phyloP scores from a whole-genome alignment of 2,797 vertebrate genomes.

The Pantherophis alleghaniensis region DNA sequence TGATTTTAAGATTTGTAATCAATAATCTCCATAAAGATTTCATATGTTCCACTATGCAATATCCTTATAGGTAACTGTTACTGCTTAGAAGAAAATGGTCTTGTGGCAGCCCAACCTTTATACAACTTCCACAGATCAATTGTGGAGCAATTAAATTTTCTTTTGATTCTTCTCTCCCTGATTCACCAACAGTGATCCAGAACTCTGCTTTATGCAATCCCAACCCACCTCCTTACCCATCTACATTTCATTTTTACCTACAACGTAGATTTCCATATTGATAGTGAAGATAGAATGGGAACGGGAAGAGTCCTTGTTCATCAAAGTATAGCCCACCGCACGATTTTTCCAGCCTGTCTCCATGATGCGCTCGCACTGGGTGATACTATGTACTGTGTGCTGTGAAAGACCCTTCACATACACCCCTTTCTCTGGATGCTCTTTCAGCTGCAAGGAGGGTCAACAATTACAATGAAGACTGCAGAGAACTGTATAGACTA shows the following conservation, averaged over 20 bases:
- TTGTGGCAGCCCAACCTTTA: background rate
- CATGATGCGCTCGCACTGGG: slow-evolving; percentile 83
- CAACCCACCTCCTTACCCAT: background rate
- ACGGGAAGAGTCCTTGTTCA: slow-evolving; percentile 89
- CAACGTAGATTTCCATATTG: slow-evolving; percentile 84
- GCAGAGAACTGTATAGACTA: background rate
- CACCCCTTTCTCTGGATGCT: slow-evolving; percentile 84
- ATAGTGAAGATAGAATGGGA: slow-evolving; percentile 91
- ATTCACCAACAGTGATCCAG: background rate
- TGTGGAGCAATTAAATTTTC: background rate
- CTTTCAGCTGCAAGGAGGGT: slow-evolving; percentile 79
- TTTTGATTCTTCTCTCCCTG: background rate
- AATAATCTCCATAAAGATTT: background rate
- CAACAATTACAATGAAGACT: background rate
- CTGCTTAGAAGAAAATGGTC: background rate
- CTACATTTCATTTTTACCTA: slow-evolving; percentile 63
- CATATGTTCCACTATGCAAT: background rate
- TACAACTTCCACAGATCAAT: background rate
- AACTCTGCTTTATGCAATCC: background rate
- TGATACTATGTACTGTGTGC: slow-evolving; percentile 82
- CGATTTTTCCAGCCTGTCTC: slow-evolving; percentile 85
- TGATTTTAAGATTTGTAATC: background rate
- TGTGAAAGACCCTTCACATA: slow-evolving; percentile 84
- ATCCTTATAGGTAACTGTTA: background rate
- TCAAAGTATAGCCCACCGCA: slow-evolving; percentile 84